These are phyloP conservation scores for Cacatua alba DNA, from an alignment of 2,113 vertebrate species.

Conservation along the genomic window DNA sequence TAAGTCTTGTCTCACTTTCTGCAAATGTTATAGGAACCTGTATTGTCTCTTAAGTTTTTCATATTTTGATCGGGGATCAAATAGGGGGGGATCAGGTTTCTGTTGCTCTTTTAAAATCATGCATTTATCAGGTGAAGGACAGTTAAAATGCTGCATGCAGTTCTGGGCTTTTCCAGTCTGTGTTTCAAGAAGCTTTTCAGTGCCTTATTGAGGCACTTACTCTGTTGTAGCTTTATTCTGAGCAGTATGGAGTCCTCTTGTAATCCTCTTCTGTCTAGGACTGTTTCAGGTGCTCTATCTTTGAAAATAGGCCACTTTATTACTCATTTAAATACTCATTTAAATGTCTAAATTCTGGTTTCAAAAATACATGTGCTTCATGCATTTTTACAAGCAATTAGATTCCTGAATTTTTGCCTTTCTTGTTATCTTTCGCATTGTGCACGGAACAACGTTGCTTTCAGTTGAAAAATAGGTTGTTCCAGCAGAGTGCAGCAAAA, in stretches of 20 bases:
- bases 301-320: neutral
- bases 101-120: neutral
- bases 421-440: neutral
- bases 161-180: neutral
- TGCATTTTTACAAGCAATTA: neutral
- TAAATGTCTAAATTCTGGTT: neutral
- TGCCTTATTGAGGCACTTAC: neutral
- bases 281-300: neutral
- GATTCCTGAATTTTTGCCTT: neutral
- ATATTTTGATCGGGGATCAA: neutral
- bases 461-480: conserved; percentile 16
- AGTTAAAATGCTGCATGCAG: neutral
- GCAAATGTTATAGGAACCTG: neutral
- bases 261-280: neutral
- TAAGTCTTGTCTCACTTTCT: neutral
- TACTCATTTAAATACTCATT: neutral
- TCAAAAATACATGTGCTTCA: neutral
- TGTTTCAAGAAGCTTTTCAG: neutral
- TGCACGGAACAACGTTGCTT: neutral
- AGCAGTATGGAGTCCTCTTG: neutral
- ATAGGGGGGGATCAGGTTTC: neutral
- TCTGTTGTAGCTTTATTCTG: neutral
- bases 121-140: neutral
- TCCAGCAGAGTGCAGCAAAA: conserved; percentile 82
- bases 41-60: neutral